These are phyloP conservation scores for Papilio polytes DNA, from an alignment of 1,140 invertebrate genomes.

Conservation along the genomic window DNA sequence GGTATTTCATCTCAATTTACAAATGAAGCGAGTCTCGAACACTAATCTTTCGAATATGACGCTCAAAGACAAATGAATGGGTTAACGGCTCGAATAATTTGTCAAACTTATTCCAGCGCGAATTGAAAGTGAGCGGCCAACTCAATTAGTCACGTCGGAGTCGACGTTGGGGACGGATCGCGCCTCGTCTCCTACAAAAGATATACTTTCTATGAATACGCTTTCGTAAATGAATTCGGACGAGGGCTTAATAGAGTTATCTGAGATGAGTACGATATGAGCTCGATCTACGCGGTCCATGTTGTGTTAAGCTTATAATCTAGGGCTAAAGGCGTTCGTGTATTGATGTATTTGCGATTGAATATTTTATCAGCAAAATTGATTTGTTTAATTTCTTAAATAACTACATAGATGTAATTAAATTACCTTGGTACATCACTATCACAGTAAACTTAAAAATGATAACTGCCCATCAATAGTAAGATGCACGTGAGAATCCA, in stretches of 20 bases:
- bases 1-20: too few species aligned
- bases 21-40: constrained; percentile 1
- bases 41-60: constrained; percentile 40
- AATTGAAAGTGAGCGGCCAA: constrained; percentile 39
- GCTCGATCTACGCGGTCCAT: constrained; percentile 4
- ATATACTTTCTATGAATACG: constrained; percentile 57
- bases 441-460: too few species aligned
- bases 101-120: constrained; percentile 42
- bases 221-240: constrained; percentile 58
- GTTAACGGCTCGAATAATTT: constrained; percentile 46
- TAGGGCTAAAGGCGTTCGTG: background rate
- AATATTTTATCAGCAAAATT: background rate
- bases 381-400: too few species aligned
- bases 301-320: constrained; percentile 21
- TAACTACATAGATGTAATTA: too few species aligned
- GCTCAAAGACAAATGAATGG: constrained; percentile 39
- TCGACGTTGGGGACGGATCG: constrained; percentile 33
- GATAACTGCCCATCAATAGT: too few species aligned
- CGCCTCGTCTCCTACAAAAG: constrained; percentile 52
- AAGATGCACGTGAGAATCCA: too few species aligned
- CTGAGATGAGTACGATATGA: constrained; percentile 38
- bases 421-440: too few species aligned
- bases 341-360: background rate
- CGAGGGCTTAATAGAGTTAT: constrained; percentile 56
- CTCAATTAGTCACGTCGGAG: constrained; percentile 53